Percentiles rank a stretch among this genome's conserved stretches.
phyloP scores from a whole-genome alignment of 2,797 vertebrate species.

The Anisognathus igniventris region DNA sequence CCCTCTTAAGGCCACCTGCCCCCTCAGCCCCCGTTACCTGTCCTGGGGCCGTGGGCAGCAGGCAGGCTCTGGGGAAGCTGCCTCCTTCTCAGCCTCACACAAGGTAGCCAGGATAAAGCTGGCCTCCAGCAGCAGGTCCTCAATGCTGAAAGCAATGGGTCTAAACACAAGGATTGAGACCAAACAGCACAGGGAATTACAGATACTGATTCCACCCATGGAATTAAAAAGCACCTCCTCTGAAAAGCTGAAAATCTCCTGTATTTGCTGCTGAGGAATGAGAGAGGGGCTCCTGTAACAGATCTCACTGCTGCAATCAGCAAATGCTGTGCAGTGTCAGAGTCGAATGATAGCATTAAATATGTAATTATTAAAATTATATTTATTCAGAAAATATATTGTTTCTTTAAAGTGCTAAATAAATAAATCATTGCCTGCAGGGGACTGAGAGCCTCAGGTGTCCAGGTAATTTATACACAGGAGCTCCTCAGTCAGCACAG shows the following conservation, averaged over 20 bases:
- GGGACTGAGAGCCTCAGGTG: background rate
- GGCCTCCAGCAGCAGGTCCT: slow-evolving; percentile 84
- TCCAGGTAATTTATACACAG: background rate
- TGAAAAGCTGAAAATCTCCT: background rate
- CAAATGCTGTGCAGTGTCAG: background rate
- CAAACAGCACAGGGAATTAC: background rate
- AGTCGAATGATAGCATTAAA: background rate
- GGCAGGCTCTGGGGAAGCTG: slow-evolving; percentile 51
- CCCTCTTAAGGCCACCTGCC: background rate
- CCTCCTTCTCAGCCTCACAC: slow-evolving; percentile 60
- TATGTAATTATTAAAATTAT: background rate
- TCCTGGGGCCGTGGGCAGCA: background rate
- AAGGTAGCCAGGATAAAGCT: slow-evolving; percentile 87
- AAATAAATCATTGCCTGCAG: background rate
- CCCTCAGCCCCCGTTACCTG: slow-evolving; percentile 39
- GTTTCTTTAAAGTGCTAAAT: background rate
- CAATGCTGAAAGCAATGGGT: slow-evolving; percentile 85
- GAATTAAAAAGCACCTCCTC: background rate
- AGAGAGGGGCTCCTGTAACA: background rate
- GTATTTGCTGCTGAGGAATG: background rate
- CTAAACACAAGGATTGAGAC: slow-evolving; percentile 67
- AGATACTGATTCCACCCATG: fast-evolving
- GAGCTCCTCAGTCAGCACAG: background rate
- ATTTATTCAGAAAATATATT: background rate
- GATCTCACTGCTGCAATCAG: background rate